Percentiles rank a stretch among this genome's conserved stretches.
phyloP scores from a whole-genome alignment of 53 echinoderm and acorn worm genomes.

The Actinopyga echinites region DNA sequence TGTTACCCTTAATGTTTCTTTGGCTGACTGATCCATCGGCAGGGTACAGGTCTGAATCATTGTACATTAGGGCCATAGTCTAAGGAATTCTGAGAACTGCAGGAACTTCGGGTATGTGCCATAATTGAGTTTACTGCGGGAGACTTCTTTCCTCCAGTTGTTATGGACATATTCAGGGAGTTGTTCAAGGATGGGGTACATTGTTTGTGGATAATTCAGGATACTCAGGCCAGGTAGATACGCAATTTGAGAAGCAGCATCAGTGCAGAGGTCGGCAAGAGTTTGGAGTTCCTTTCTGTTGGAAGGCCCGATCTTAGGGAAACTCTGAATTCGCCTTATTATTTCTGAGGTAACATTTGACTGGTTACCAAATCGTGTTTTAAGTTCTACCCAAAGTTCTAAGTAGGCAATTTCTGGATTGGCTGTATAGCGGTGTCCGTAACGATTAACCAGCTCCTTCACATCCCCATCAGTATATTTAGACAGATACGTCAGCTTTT shows the following conservation, averaged over 20 bases:
- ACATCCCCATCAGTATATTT: slow-evolving; percentile 36
- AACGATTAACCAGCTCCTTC: slow-evolving; percentile 38
- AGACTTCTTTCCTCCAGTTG: slow-evolving; percentile 35
- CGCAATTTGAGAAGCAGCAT: slow-evolving; percentile 34
- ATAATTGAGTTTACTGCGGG: not conserved
- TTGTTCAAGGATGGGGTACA: slow-evolving; percentile 47
- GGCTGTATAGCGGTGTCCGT: slow-evolving; percentile 26
- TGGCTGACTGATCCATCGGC: not conserved
- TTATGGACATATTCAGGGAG: slow-evolving; percentile 42
- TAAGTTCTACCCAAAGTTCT: slow-evolving; percentile 50
- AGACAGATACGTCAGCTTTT: slow-evolving; percentile 35
- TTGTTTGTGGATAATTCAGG: slow-evolving; percentile 41
- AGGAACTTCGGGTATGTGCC: slow-evolving; percentile 27
- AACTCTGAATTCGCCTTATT: slow-evolving; percentile 22
- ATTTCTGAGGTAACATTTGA: slow-evolving; percentile 35
- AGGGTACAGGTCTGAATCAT: slow-evolving; percentile 57
- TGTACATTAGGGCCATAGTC: slow-evolving; percentile 17
- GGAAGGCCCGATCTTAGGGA: not conserved
- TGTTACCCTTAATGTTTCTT: not conserved
- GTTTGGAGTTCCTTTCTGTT: slow-evolving; percentile 20
- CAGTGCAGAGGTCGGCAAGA: slow-evolving; percentile 43
- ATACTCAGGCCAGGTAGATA: slow-evolving; percentile 43
- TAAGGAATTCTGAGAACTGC: slow-evolving; percentile 23
- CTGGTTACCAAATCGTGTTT: slow-evolving; percentile 46
- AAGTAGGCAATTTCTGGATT: slow-evolving; percentile 24